Evolutionary conservation across 2,113 vertebrate species (phyloP).

Genomic region (Varanus komodoensis): DNA sequence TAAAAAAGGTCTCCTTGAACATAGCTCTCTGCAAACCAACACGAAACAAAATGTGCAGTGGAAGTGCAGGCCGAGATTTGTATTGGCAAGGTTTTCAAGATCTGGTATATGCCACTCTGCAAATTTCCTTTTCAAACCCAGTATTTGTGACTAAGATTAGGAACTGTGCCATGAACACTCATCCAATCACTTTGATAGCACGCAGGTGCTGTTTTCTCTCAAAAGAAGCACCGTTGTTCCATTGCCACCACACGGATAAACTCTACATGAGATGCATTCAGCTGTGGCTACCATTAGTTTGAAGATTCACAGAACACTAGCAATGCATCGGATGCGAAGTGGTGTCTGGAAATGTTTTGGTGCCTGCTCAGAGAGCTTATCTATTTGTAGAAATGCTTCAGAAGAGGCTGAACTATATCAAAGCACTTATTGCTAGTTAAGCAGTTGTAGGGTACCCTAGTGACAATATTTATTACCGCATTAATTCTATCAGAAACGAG

Average conservation of each 20-base stretch:
- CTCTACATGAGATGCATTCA: background rate
- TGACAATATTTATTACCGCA: slow-evolving; percentile 13
- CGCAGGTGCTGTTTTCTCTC: background rate
- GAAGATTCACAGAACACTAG: background rate
- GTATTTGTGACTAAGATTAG: background rate
- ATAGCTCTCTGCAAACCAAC: background rate
- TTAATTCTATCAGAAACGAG: background rate
- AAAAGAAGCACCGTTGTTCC: too few species aligned
- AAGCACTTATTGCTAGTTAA: background rate
- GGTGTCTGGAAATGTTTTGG: background rate
- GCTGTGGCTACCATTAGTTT: background rate
- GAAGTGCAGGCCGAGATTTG: background rate
- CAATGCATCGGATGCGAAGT: background rate
- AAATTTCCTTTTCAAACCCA: background rate
- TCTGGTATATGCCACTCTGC: background rate
- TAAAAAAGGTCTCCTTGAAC: background rate
- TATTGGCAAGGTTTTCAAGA: background rate
- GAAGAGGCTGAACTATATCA: background rate
- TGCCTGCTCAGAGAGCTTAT: background rate
- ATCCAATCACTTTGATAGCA: background rate
- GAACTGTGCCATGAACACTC: background rate
- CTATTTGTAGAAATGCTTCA: background rate
- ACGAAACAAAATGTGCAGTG: background rate
- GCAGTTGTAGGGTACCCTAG: background rate
- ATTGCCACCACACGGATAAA: background rate